Conservation (phyloP, 2,888 invertebrate genomes). For the Cylindroiulus punctatus region DNA sequence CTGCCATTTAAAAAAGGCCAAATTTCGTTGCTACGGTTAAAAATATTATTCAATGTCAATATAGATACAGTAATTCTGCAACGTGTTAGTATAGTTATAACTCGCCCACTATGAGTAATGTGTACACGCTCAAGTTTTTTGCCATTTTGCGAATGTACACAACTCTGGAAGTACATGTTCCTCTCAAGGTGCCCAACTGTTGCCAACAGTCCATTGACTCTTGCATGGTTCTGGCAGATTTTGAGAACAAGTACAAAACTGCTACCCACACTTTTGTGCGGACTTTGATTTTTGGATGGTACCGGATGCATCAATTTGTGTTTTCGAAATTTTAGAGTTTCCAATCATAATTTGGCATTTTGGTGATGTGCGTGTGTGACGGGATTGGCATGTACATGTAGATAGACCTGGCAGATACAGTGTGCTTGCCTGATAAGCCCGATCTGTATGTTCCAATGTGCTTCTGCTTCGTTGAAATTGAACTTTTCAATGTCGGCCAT, state of each 20-base stretch:
- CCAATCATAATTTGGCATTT: not conserved
- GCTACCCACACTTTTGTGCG: too few relatives aligned
- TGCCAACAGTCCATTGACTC: not conserved
- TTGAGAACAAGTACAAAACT: not conserved
- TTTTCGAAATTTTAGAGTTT: not conserved
- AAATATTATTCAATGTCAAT: slow-evolving; percentile 10
- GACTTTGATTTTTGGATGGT: too few relatives aligned
- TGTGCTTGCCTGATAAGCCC: too few relatives aligned
- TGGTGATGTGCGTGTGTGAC: not conserved
- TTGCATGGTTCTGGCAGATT: not conserved
- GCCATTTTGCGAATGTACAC: not conserved
- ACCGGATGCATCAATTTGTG: not conserved
- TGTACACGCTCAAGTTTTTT: not conserved
- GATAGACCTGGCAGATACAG: too few relatives aligned
- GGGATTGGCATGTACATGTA: too few relatives aligned
- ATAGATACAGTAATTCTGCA: slow-evolving; percentile 18
- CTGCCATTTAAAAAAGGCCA: not conserved
- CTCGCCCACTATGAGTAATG: slow-evolving; percentile 1
- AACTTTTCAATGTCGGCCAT: too few relatives aligned
- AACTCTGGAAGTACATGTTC: not conserved
- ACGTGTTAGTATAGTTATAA: slow-evolving; percentile 7
- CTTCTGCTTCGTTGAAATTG: too few relatives aligned
- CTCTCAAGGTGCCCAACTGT: slow-evolving; percentile 18
- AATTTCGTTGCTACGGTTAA: not conserved
- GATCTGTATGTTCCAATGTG: too few relatives aligned